phyloP scores from a whole-genome alignment of 2,888 invertebrate genomes.

The Gonocerus acuteangulatus region DNA sequence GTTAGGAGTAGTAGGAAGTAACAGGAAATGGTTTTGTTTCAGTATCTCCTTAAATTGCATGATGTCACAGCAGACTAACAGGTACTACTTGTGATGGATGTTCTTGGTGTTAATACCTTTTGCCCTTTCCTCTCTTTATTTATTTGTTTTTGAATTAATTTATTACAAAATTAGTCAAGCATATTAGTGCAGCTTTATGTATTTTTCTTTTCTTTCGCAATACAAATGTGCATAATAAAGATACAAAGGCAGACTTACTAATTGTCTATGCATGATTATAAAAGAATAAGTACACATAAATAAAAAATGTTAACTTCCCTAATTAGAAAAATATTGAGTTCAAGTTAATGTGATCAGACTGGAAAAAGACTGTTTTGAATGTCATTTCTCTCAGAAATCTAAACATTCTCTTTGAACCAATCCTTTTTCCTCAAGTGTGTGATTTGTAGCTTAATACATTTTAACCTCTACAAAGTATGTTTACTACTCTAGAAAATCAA shows the following conservation, averaged over 20 bases:
- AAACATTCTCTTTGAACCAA: too few relatives aligned
- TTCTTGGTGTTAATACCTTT: constrained; percentile 37
- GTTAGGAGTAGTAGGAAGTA: constrained; percentile 35
- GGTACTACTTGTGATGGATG: constrained; percentile 38
- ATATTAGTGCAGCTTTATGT: constrained; percentile 33
- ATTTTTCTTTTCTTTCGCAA: not conserved
- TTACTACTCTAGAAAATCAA: too few relatives aligned
- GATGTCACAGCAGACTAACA: constrained; percentile 41
- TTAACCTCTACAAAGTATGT: too few relatives aligned
- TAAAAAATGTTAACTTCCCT: too few relatives aligned
- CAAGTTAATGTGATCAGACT: too few relatives aligned
- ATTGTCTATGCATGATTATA: not conserved
- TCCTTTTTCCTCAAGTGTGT: too few relatives aligned
- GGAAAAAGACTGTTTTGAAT: too few relatives aligned
- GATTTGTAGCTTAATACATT: too few relatives aligned
- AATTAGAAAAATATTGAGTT: too few relatives aligned
- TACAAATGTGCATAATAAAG: not conserved
- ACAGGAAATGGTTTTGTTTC: constrained; percentile 41
- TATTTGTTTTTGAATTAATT: constrained; percentile 24
- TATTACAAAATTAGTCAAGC: constrained; percentile 31
- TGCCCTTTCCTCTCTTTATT: constrained; percentile 34
- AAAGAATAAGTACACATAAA: too few relatives aligned
- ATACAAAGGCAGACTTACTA: not conserved
- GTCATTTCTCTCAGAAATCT: too few relatives aligned
- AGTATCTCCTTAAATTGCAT: constrained; percentile 41